Conservation (phyloP, 2,113 vertebrate species). For the Nematolebias whitei region DNA sequence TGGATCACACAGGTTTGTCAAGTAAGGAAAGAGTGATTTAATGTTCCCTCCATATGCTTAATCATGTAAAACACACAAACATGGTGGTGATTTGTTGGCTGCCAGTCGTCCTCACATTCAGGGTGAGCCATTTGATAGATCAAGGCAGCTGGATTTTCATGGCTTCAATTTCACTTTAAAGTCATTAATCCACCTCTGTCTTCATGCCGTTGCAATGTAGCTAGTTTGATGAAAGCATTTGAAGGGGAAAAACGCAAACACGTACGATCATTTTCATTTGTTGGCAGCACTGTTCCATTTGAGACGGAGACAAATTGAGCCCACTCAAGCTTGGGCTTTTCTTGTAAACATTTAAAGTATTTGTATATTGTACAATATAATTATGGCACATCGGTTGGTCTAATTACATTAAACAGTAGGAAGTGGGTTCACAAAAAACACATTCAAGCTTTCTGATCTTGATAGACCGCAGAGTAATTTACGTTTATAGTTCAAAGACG, state of each 20-base stretch:
- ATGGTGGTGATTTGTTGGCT: conserved; percentile 65
- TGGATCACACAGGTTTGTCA: conserved; percentile 38
- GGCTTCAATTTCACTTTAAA: conserved; percentile 43
- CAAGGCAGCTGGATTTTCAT: conserved; percentile 50
- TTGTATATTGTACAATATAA: conserved; percentile 2
- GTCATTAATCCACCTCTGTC: conserved; percentile 49
- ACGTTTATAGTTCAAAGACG: not conserved
- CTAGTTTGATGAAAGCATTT: conserved; percentile 13
- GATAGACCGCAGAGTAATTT: not conserved
- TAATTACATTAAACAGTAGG: not conserved
- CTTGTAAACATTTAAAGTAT: conserved; percentile 22
- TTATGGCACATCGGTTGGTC: not conserved
- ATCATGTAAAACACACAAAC: conserved; percentile 70
- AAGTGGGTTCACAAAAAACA: not conserved
- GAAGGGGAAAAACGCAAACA: not conserved
- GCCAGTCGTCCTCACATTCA: conserved; percentile 52
- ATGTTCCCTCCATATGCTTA: conserved; percentile 57
- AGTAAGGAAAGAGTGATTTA: conserved; percentile 54
- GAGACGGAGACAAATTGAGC: conserved; percentile 2
- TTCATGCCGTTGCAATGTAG: conserved; percentile 37
- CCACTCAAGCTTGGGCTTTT: conserved; percentile 3
- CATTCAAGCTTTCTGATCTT: not conserved
- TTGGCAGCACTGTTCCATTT: not conserved
- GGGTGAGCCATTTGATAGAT: conserved; percentile 51
- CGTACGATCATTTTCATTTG: conserved; percentile 4